These are phyloP conservation scores for Periphyllus acericola DNA, from an alignment of 2,888 invertebrate genomes.

Conservation along the genomic window DNA sequence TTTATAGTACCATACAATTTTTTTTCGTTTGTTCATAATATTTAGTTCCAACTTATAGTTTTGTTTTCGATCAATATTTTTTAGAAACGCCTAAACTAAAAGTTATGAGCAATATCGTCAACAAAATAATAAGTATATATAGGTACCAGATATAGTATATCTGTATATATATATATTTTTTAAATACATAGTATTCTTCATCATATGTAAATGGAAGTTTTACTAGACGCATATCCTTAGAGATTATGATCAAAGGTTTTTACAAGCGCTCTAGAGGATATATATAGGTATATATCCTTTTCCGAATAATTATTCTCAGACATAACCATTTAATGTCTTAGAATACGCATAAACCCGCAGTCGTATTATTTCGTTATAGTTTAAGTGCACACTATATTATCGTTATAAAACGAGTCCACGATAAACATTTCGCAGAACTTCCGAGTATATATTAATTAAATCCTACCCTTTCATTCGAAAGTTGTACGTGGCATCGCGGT, in stretches of 20 bases:
- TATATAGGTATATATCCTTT: background rate
- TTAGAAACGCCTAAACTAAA: background rate
- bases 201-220: background rate
- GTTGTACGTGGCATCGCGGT: background rate
- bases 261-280: background rate
- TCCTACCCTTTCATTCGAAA: background rate
- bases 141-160: background rate
- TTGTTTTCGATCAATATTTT: background rate
- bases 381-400: background rate
- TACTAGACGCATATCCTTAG: background rate
- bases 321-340: too few relatives aligned
- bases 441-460: background rate
- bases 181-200: background rate
- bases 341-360: too few relatives aligned
- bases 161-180: too few relatives aligned
- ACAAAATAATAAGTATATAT: background rate
- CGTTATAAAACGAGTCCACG: background rate
- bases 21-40: too few relatives aligned
- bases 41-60: too few relatives aligned
- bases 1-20: too few relatives aligned
- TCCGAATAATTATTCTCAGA: too few relatives aligned
- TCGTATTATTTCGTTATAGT: too few relatives aligned
- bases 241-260: constrained; percentile 4
- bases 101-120: background rate
- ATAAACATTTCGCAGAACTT: background rate